These are phyloP conservation scores for Sphenopsis melanotis DNA, from an alignment of 2,797 vertebrate genomes.

Conservation along the genomic window DNA sequence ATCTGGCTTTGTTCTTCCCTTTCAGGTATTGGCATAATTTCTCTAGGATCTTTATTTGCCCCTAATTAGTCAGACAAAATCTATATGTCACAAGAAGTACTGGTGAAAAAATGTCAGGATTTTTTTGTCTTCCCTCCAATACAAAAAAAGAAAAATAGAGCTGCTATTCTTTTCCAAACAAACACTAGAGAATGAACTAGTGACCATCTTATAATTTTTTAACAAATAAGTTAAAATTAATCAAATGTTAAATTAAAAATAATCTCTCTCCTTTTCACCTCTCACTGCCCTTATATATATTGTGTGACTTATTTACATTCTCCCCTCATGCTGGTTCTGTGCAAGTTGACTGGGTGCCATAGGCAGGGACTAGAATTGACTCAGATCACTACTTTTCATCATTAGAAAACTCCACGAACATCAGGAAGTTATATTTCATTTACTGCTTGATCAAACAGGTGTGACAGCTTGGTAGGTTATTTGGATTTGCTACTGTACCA, in stretches of 20 bases:
- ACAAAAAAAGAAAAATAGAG: background rate
- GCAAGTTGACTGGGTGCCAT: background rate
- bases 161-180: background rate
- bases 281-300: background rate
- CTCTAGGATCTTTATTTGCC: background rate
- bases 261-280: background rate
- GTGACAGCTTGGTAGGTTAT: background rate
- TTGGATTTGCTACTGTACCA: background rate
- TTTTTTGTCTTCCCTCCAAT: background rate
- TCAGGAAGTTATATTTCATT: conserved; percentile 1
- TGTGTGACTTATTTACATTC: background rate
- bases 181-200: background rate
- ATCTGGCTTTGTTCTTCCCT: background rate
- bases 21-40: background rate
- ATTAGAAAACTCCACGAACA: background rate
- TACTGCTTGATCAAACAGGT: background rate
- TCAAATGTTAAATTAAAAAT: background rate
- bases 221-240: background rate
- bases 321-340: fast-evolving
- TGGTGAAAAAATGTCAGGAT: background rate
- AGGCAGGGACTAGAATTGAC: background rate
- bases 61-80: background rate
- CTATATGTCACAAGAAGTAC: background rate
- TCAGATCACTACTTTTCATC: background rate
- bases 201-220: background rate